Percentiles rank a stretch among this genome's conserved stretches.
Conservation (phyloP, 2,888 invertebrate genomes). For the Poecilus cupreus region DNA sequence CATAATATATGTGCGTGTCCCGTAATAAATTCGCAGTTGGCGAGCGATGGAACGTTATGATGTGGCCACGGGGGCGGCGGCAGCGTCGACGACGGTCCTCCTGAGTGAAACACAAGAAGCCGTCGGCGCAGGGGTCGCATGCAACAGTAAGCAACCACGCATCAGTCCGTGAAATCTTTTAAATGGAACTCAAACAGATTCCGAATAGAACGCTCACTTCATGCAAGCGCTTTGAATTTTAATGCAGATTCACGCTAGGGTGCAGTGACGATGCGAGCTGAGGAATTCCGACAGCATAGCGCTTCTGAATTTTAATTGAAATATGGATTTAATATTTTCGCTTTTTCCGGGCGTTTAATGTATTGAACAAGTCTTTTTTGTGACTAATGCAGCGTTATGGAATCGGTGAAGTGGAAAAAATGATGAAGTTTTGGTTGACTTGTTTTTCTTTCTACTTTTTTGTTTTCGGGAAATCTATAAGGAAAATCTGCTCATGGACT, state of each 20-base stretch:
- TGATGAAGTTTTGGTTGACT: not conserved
- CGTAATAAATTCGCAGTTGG: not conserved
- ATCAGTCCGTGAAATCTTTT: conserved; percentile 11
- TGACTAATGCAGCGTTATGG: conserved; percentile 1
- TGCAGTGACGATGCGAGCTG: not conserved
- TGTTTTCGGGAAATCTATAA: no score
- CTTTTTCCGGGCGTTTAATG: not conserved
- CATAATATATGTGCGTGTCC: not conserved
- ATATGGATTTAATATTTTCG: conserved; percentile 24
- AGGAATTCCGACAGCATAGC: not conserved
- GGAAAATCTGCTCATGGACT: no score
- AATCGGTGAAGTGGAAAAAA: not conserved
- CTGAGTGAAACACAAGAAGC: not conserved
- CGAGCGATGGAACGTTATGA: no score
- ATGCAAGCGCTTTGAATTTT: no score
- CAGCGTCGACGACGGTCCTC: not conserved
- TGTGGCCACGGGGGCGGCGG: not conserved
- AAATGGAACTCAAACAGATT: not conserved
- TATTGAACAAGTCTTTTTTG: not conserved
- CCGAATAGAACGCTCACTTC: not conserved
- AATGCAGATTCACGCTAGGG: not conserved
- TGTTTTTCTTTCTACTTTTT: not conserved
- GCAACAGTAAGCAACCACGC: conserved; percentile 9
- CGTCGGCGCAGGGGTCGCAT: not conserved
- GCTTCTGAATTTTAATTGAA: conserved; percentile 4